Evolutionary conservation across 2,113 vertebrate genomes (phyloP).

Genomic region (Dicaeum eximium): DNA sequence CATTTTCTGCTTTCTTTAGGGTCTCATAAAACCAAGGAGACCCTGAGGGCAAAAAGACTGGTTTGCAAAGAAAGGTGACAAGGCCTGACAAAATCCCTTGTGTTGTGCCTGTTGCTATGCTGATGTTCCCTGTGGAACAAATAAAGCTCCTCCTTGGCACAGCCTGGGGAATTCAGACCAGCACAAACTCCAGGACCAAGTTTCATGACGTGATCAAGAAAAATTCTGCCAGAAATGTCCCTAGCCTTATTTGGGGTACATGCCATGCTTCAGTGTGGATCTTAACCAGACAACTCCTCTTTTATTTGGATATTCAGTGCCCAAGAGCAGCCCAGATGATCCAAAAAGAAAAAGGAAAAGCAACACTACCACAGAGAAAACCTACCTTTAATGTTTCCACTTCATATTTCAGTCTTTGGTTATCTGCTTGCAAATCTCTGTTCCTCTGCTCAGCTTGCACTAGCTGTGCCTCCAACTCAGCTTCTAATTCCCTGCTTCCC

Average conservation of each 20-base stretch:
- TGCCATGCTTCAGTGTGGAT: not conserved
- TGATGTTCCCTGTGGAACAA: not conserved
- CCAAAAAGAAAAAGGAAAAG: not conserved
- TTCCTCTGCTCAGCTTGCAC: conserved; percentile 93
- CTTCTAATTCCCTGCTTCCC: conserved; percentile 95
- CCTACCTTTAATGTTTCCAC: conserved; percentile 89
- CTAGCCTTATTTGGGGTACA: not conserved
- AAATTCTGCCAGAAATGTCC: not conserved
- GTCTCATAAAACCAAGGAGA: not conserved
- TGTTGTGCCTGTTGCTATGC: not conserved
- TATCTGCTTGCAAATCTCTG: conserved; percentile 91
- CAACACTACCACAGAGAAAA: not conserved
- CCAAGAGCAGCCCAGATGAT: not conserved
- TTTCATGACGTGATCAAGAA: not conserved
- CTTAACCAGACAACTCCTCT: not conserved
- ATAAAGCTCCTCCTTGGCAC: not conserved
- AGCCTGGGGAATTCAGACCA: not conserved
- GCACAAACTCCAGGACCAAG: not conserved
- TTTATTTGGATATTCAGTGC: not conserved
- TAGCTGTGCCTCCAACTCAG: conserved; percentile 94
- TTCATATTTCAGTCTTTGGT: conserved; percentile 93
- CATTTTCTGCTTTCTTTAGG: not conserved
- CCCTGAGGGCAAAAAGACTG: not conserved
- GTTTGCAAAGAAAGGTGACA: not conserved
- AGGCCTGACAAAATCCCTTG: not conserved